Evolutionary conservation across 2,888 invertebrate species (phyloP).

Genomic region (Stenoptilia bipunctidactyla): DNA sequence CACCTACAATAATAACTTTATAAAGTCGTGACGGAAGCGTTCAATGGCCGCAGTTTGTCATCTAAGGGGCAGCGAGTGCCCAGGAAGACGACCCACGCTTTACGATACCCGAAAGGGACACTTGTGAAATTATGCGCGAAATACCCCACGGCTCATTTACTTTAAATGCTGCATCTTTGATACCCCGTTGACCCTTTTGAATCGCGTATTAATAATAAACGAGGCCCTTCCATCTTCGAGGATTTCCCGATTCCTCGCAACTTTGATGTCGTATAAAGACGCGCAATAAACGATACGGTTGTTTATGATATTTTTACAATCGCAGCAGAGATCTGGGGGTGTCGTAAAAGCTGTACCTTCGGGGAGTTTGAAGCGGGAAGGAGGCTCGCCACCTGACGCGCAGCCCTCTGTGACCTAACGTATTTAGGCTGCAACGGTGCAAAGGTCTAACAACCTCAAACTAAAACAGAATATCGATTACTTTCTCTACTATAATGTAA

Average conservation of each 20-base stretch:
- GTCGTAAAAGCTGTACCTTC: slow-evolving; percentile 14
- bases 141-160: slow-evolving; percentile 58
- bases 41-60: neutral
- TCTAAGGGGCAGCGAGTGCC: slow-evolving; percentile 25
- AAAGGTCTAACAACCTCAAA: slow-evolving; percentile 64
- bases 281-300: slow-evolving; percentile 27
- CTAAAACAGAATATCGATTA: slow-evolving; percentile 73
- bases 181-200: slow-evolving; percentile 45
- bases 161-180: slow-evolving; percentile 47
- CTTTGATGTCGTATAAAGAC: slow-evolving; percentile 3
- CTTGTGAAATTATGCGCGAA: slow-evolving; percentile 56
- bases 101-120: slow-evolving; percentile 21
- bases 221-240: slow-evolving; percentile 19
- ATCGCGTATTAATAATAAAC: slow-evolving; percentile 44
- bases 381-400: slow-evolving; percentile 19
- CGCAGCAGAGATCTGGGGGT: slow-evolving; percentile 6
- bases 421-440: slow-evolving; percentile 65
- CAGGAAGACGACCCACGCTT: slow-evolving; percentile 15
- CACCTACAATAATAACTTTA: neutral
- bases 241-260: slow-evolving; percentile 1
- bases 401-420: slow-evolving; percentile 48
- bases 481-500: slow-evolving; percentile 74
- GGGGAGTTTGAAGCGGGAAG: slow-evolving; percentile 10
- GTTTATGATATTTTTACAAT: slow-evolving; percentile 26
- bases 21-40: neutral